Evolutionary conservation across 2,113 vertebrate species (phyloP).

Genomic region (Oncorhynchus masou): DNA sequence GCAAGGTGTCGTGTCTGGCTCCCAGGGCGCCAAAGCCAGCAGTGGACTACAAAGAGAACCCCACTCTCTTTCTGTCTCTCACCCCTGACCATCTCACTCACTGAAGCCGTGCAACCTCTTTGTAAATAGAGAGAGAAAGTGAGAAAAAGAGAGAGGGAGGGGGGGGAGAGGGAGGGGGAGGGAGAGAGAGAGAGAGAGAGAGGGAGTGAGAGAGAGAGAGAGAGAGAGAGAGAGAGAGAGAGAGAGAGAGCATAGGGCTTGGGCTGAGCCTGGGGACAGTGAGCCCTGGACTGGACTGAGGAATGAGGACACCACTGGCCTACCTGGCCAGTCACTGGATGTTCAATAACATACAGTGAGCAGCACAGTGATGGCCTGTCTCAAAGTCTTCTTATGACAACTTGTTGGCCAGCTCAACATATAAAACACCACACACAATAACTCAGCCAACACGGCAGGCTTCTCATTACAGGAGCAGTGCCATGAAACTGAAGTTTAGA

Average conservation of each 20-base stretch:
- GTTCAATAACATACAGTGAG: constrained; percentile 29
- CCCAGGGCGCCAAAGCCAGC: constrained; percentile 27
- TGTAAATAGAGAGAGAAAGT: background rate
- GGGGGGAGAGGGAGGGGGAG: background rate
- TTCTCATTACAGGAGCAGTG: constrained; percentile 9
- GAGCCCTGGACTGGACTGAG: background rate
- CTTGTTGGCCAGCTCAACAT: constrained; percentile 58
- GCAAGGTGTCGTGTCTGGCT: constrained; percentile 57
- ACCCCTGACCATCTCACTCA: constrained; percentile 12
- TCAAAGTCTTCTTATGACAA: constrained; percentile 43
- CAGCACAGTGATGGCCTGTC: constrained; percentile 3
- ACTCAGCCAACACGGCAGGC: constrained; percentile 50
- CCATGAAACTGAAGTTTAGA: background rate
- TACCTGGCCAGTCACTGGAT: constrained; percentile 29
- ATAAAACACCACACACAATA: constrained; percentile 63
- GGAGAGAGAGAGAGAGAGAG: background rate
- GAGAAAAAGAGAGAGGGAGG: background rate
- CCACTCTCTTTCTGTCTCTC: background rate
- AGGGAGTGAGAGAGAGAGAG: background rate
- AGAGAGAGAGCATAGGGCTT: background rate
- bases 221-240: background rate
- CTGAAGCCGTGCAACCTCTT: background rate
- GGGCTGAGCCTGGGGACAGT: background rate
- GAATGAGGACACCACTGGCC: background rate
- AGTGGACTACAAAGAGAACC: constrained; percentile 48